These are phyloP conservation scores for Latrodectus geometricus DNA, from an alignment of 1,140 invertebrate species.

Conservation along the genomic window DNA sequence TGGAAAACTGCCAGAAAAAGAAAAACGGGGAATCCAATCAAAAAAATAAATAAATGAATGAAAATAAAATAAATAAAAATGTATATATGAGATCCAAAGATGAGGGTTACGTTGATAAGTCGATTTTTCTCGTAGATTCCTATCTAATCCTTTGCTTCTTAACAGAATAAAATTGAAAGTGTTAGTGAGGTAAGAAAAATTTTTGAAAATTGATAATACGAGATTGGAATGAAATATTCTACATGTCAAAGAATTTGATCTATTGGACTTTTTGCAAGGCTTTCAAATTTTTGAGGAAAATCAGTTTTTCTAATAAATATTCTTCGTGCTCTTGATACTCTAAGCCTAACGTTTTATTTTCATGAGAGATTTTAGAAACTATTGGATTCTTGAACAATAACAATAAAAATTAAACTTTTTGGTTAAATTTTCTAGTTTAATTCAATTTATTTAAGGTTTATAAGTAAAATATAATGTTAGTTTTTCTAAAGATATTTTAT, in stretches of 20 bases:
- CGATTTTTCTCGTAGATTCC: slow-evolving; percentile 35
- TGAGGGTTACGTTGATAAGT: slow-evolving; percentile 59
- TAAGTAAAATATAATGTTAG: too few relatives aligned
- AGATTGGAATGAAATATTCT: not conserved
- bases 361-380: too few relatives aligned
- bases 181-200: not conserved
- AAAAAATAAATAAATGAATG: slow-evolving; percentile 5
- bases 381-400: too few relatives aligned
- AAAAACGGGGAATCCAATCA: slow-evolving; percentile 10
- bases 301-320: not conserved
- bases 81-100: slow-evolving; percentile 45
- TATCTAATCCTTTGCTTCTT: slow-evolving; percentile 35
- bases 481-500: too few relatives aligned
- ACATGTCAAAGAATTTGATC: not conserved
- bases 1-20: slow-evolving; percentile 54
- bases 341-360: too few relatives aligned
- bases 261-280: not conserved
- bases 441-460: too few relatives aligned
- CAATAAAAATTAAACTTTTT: too few relatives aligned
- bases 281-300: not conserved
- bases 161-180: slow-evolving; percentile 3
- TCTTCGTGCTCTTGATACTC: too few relatives aligned
- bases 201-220: not conserved
- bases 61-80: slow-evolving; percentile 19
- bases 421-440: too few relatives aligned